These are phyloP conservation scores for Hyalella azteca DNA, from an alignment of 2,888 invertebrate genomes.

Conservation along the genomic window DNA sequence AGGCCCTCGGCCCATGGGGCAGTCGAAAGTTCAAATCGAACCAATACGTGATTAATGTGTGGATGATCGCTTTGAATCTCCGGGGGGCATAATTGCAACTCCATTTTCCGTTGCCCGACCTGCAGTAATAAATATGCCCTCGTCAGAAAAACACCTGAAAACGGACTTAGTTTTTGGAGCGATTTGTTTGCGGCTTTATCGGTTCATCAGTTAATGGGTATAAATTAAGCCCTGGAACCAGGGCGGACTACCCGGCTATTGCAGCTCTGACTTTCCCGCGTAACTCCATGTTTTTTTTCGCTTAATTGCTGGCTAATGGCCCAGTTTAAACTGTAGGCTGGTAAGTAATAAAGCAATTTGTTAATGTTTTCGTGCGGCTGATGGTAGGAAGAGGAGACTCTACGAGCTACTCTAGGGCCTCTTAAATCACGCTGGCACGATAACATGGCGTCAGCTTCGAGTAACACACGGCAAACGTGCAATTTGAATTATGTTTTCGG, in stretches of 20 bases:
- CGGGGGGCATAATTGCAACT: constrained; percentile 34
- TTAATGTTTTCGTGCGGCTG: neutral
- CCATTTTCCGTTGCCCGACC: constrained; percentile 34
- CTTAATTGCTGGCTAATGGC: neutral
- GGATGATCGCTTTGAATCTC: constrained; percentile 1
- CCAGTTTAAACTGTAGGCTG: neutral
- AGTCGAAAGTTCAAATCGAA: too few species aligned
- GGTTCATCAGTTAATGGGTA: constrained; percentile 25
- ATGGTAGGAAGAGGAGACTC: neutral
- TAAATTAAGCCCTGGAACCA: neutral
- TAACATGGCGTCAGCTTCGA: too few species aligned
- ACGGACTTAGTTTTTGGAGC: neutral
- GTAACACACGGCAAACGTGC: too few species aligned
- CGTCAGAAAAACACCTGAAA: neutral
- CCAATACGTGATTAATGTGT: constrained; percentile 12
- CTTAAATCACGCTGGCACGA: too few species aligned
- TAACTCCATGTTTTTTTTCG: neutral
- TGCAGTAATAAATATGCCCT: constrained; percentile 13
- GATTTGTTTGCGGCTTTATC: constrained; percentile 26
- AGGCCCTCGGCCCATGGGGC: too few species aligned
- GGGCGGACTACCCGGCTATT: neutral
- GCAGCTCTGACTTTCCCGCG: neutral
- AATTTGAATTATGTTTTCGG: too few species aligned
- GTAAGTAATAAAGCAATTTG: neutral
- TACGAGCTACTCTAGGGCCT: too few species aligned